Conservation (phyloP, 1,140 invertebrate genomes). For the Ptiloglossa arizonensis region DNA sequence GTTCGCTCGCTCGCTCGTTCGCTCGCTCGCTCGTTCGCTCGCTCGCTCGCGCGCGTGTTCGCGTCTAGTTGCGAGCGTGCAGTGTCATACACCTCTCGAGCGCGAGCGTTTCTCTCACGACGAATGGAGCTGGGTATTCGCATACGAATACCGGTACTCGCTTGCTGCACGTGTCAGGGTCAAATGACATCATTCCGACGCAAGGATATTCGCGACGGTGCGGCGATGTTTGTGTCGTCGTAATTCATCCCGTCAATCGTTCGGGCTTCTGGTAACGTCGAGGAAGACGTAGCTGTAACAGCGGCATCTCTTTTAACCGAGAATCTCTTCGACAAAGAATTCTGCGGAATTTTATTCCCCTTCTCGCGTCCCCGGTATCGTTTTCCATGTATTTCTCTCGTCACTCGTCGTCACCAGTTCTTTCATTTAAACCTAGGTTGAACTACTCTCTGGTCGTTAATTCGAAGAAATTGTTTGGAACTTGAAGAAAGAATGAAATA, state of each 20-base stretch:
- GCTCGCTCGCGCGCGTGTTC: neutral
- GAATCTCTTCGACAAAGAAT: neutral
- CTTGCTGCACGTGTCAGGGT: constrained; percentile 70
- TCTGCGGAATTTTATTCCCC: neutral
- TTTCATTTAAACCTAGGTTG: too few species aligned
- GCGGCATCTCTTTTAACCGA: neutral
- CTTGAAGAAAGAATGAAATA: too few species aligned
- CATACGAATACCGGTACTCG: constrained; percentile 58
- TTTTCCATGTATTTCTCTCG: too few species aligned
- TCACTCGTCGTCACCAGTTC: too few species aligned
- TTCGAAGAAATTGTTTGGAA: too few species aligned
- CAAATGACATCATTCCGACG: constrained; percentile 71
- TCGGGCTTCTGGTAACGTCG: constrained; percentile 34
- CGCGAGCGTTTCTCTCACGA: constrained; percentile 37
- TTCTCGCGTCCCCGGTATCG: neutral
- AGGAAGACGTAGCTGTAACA: constrained; percentile 24
- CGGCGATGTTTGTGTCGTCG: constrained; percentile 38
- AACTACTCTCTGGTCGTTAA: too few species aligned
- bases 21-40: too few species aligned
- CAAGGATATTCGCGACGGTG: constrained; percentile 62
- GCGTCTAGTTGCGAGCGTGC: constrained; percentile 22
- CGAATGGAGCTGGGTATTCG: constrained; percentile 37
- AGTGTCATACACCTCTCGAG: constrained; percentile 60
- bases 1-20: neutral
- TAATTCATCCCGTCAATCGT: constrained; percentile 60